Evolutionary conservation across 2,113 vertebrate species (phyloP).

Genomic region (Dipodomys spectabilis): DNA sequence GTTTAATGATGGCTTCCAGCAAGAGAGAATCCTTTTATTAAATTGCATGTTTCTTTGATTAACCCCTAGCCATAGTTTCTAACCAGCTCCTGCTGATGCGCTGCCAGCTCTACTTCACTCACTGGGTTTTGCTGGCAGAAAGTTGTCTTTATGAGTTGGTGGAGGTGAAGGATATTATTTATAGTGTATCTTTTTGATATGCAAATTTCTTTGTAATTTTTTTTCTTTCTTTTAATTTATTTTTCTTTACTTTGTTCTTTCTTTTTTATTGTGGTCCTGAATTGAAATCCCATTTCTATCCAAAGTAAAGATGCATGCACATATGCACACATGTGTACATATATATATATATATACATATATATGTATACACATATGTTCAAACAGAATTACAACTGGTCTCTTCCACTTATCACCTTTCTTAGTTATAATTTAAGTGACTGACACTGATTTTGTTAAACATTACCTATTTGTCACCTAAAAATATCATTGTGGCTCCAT

Average conservation of each 20-base stretch:
- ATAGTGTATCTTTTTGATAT: too few species aligned
- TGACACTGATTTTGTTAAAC: neutral
- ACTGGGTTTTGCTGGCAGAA: too few species aligned
- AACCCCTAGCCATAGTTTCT: slow-evolving; percentile 27
- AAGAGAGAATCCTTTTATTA: slow-evolving; percentile 43
- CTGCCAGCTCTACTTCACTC: neutral
- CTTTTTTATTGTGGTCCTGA: too few species aligned
- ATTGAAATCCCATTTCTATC: too few species aligned
- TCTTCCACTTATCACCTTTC: neutral
- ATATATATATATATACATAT: neutral
- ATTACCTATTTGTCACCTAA: neutral
- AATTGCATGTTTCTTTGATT: slow-evolving; percentile 59
- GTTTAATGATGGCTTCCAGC: slow-evolving; percentile 56
- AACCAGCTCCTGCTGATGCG: neutral
- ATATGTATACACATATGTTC: neutral
- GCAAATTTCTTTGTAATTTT: neutral
- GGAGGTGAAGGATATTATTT: too few species aligned
- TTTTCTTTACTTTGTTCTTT: too few species aligned
- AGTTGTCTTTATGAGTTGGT: too few species aligned
- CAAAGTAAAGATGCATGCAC: too few species aligned
- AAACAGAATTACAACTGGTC: neutral
- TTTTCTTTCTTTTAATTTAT: neutral
- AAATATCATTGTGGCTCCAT: neutral
- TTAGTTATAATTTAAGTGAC: neutral
- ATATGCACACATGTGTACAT: too few species aligned